A percentile compares a stretch with the other conserved stretches of the same genome.
phyloP scores from a whole-genome alignment of 2,113 vertebrate genomes.

The Glaucomys volans region DNA sequence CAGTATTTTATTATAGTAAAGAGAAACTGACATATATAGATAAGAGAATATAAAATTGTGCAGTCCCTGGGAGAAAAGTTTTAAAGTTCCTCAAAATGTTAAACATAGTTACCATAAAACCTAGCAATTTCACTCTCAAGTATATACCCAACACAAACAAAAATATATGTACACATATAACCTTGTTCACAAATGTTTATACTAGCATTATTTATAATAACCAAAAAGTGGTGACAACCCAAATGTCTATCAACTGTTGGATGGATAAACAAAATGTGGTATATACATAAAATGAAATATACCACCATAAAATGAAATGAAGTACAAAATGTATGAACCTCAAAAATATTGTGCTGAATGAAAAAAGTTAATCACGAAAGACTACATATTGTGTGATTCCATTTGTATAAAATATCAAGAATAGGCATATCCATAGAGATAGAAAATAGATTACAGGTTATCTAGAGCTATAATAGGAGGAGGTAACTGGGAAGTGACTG shows the following conservation, averaged over 20 bases:
- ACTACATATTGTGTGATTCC: background rate
- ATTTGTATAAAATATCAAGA: background rate
- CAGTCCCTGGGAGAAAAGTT: background rate
- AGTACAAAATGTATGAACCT: background rate
- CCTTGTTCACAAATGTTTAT: background rate
- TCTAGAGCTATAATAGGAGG: background rate
- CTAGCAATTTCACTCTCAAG: background rate
- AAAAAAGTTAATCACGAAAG: slow-evolving; percentile 37
- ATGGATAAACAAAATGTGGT: background rate
- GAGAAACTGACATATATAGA: background rate
- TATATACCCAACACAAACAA: background rate
- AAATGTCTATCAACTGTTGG: background rate
- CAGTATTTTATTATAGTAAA: background rate
- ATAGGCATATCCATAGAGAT: background rate
- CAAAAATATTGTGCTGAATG: background rate
- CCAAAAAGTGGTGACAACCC: background rate
- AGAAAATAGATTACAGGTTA: slow-evolving; percentile 25
- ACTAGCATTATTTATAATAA: background rate
- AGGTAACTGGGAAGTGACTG: background rate
- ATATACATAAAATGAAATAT: background rate
- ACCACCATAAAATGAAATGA: background rate
- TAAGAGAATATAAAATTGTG: background rate
- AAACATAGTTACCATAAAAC: slow-evolving; percentile 23
- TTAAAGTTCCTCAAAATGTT: slow-evolving; percentile 15
- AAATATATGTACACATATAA: background rate